Conservation (phyloP, 2,888 invertebrate species). For the Danaus chrysippus region DNA sequence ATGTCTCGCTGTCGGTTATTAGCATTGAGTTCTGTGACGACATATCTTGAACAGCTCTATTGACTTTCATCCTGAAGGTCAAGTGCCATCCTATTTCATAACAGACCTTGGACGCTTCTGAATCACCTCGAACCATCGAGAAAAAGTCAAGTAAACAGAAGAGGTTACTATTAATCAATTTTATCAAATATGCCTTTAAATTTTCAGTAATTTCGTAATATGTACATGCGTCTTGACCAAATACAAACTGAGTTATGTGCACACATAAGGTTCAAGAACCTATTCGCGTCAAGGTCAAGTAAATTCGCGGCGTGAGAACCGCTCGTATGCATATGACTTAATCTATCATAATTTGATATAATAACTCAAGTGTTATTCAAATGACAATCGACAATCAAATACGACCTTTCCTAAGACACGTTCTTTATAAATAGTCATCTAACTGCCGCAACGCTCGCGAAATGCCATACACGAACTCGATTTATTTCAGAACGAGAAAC, state of each 20-base stretch:
- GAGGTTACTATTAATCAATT: constrained; percentile 64
- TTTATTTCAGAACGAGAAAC: constrained; percentile 62
- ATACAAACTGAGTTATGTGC: constrained; percentile 13
- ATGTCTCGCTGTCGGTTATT: constrained; percentile 71
- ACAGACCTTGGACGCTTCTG: constrained; percentile 72
- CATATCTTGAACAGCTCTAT: constrained; percentile 70
- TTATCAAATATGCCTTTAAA: constrained; percentile 21
- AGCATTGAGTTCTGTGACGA: constrained; percentile 68
- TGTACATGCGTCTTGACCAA: constrained; percentile 2
- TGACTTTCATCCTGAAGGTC: constrained; percentile 80
- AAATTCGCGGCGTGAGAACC: constrained; percentile 72
- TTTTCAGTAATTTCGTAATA: background rate
- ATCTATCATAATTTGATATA: constrained; percentile 75
- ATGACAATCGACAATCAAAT: constrained; percentile 76
- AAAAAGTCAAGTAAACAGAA: constrained; percentile 67
- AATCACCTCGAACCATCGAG: constrained; percentile 67
- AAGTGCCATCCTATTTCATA: constrained; percentile 79
- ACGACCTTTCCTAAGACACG: constrained; percentile 77
- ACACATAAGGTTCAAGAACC: constrained; percentile 45
- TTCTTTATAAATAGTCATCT: constrained; percentile 77
- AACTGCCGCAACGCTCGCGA: constrained; percentile 71
- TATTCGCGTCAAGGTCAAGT: constrained; percentile 64
- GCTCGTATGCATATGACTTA: constrained; percentile 67
- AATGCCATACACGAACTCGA: constrained; percentile 77
- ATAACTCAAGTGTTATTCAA: constrained; percentile 75